Evolutionary conservation across 2,797 vertebrate genomes (phyloP), one percentile per base, ranked within the genome.

Genomic region (Brachyalestes nurse): DNA sequence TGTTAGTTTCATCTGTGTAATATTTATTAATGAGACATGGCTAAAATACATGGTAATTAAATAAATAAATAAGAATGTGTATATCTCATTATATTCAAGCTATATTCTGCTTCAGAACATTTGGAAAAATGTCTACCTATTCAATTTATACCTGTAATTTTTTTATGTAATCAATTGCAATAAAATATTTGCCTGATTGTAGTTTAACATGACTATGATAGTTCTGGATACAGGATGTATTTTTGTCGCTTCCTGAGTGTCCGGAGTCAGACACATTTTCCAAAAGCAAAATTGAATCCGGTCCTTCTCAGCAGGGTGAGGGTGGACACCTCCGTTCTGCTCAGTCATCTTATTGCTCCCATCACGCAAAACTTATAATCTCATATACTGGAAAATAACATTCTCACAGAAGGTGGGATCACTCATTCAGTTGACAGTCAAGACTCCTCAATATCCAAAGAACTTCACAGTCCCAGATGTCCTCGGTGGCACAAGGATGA

Each of bases 401-500:
- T 34, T 64, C 71, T 70, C 19, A 69, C 42, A 70, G 76, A 73
- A 49, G 12, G 51, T 7, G 19, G 49, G 67, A 76, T 70, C 75
- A 66, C 25, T 77, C 76, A 71, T 61, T 23, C 28, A 38, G 47
- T 64, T 73, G 75, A 17, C 60, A 75, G 69, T 64, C 55, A 49
- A 71, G 58, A 65, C 81, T 77, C 62, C 53, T 38, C 65, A 70
- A 85, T 73, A 86, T 79, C 82, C 77, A 64, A 49, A 80, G 45
- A 61, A 21, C 79, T 83, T 78, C 75, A 74, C 72, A 81, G 47
- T 61, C 53, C 67, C 62, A 86, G 71, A 78, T 83, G 76, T 40
- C 38, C 74, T 72, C 77, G 72, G 58, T 82, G 77, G 75, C 86
- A 82, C 81, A 79, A 70, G 83, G 76, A 72, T 88, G 87, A 85